Conservation (phyloP, 2,113 vertebrate species). For the Rhegmatorhina hoffmannsi region DNA sequence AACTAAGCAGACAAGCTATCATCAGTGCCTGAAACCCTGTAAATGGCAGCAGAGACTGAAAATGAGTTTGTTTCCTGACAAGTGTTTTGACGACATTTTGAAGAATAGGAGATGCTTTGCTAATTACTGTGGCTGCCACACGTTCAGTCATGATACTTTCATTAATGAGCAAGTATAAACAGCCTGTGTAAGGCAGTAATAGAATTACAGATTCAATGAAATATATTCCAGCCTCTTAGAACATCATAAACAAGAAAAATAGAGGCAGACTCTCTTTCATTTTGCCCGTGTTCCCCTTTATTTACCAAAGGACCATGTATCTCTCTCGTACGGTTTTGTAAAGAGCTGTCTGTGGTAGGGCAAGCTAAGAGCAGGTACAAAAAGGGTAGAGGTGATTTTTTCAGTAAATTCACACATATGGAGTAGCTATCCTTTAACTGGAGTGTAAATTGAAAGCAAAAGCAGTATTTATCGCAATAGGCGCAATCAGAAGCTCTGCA, state of each 20-base stretch:
- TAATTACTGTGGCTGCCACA: conserved; percentile 76
- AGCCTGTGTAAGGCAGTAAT: conserved; percentile 59
- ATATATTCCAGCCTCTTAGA: neutral
- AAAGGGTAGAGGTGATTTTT: neutral
- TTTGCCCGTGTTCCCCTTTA: neutral
- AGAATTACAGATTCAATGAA: conserved; percentile 60
- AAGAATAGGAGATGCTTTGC: conserved; percentile 78
- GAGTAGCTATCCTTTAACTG: neutral
- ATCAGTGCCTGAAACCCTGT: conserved; percentile 78
- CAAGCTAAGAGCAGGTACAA: neutral
- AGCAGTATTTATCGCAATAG: neutral
- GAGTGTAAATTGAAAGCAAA: neutral
- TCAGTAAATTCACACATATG: neutral
- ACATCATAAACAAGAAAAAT: neutral
- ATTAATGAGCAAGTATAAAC: conserved; percentile 80
- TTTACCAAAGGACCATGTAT: neutral
- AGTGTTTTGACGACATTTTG: conserved; percentile 80
- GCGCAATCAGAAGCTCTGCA: neutral
- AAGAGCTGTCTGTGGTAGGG: neutral
- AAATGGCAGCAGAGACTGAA: conserved; percentile 77
- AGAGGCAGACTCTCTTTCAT: neutral
- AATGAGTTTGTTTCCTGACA: conserved; percentile 83
- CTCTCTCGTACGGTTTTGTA: neutral
- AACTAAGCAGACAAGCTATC: conserved; percentile 82
- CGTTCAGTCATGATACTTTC: conserved; percentile 74